Conservation (phyloP, 2,113 vertebrate species). For the Coreoperca whiteheadi region DNA sequence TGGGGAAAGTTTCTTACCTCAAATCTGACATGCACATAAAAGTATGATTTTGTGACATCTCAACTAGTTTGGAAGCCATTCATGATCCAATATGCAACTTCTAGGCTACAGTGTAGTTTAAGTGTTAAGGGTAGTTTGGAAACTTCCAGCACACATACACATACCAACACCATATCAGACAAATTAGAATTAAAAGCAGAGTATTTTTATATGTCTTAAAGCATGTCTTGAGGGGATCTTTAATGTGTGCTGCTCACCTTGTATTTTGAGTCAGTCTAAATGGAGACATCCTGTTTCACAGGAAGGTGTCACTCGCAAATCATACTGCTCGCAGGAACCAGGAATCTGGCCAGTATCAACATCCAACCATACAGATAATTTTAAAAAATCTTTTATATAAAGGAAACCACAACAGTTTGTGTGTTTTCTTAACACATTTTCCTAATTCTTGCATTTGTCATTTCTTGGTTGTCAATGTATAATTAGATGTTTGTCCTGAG, state of each 20-base stretch:
- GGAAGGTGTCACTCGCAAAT: constrained; percentile 60
- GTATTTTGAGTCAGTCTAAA: constrained; percentile 50
- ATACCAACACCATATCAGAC: constrained; percentile 15
- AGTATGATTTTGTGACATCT: no score
- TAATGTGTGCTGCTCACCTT: constrained; percentile 31
- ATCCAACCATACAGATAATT: background rate
- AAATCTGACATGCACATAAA: background rate
- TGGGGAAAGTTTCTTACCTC: background rate
- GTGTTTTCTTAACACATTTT: constrained; percentile 24
- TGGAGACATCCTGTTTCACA: constrained; percentile 65
- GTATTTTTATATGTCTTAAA: constrained; percentile 50
- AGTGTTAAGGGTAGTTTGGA: constrained; percentile 1
- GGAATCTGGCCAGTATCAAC: constrained; percentile 47
- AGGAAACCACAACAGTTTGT: constrained; percentile 24
- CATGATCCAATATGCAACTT: constrained; percentile 6
- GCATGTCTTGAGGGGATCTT: constrained; percentile 48
- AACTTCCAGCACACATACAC: no score
- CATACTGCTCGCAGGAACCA: constrained; percentile 35
- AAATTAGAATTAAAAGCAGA: constrained; percentile 22
- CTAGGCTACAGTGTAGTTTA: background rate
- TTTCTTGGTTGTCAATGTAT: constrained; percentile 30
- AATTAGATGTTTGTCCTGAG: constrained; percentile 34
- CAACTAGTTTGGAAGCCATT: background rate
- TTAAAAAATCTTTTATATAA: background rate
- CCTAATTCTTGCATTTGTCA: constrained; percentile 39